Percentiles rank a stretch among this genome's conserved stretches.
phyloP scores from a whole-genome alignment of 2,113 vertebrate genomes.

The zebrafish (Danio rerio) region GRCz12tu NC_133190.1:31478501-31479000 shows the following conservation, averaged over 20 bases:
- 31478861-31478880: neutral
- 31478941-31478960: neutral
- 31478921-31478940: neutral
- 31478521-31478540: slow-evolving; percentile 25
- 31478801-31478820: neutral
- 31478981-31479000: neutral
- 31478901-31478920: neutral
- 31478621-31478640: slow-evolving; percentile 30
- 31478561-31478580: slow-evolving; percentile 30
- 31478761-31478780: neutral
- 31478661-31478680: neutral
- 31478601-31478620: slow-evolving; percentile 21
- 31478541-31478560: slow-evolving; percentile 30
- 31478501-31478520: neutral
- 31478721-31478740: neutral
- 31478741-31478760: neutral
- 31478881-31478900: neutral
- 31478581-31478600: slow-evolving; percentile 26
- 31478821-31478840: neutral
- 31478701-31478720: neutral
- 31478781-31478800: neutral
- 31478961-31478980: slow-evolving; percentile 14
- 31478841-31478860: neutral
- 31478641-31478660: neutral
- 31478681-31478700: slow-evolving; percentile 26